Conservation (phyloP, 2,888 invertebrate species). For the Heteromyza rotundicornis region DNA sequence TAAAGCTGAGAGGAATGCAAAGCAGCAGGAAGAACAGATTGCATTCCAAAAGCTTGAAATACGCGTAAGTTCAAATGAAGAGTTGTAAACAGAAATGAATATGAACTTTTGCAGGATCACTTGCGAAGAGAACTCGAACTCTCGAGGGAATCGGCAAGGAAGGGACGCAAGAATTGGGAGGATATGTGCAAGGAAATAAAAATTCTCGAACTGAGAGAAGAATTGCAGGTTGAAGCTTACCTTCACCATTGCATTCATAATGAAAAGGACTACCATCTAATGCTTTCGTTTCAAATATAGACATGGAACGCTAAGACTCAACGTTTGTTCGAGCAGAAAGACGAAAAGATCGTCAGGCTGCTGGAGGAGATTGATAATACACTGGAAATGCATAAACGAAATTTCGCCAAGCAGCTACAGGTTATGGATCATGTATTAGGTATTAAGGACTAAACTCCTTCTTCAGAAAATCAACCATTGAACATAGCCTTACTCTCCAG, state of each 20-base stretch:
- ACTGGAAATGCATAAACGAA: constrained; percentile 45
- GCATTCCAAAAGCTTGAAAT: too few relatives aligned
- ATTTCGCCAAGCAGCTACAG: constrained; percentile 42
- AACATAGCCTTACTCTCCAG: constrained; percentile 22
- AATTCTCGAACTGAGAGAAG: constrained; percentile 44
- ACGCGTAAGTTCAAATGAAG: neutral
- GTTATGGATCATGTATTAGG: constrained; percentile 51
- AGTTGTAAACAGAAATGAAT: too few relatives aligned
- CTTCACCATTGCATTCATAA: too few relatives aligned
- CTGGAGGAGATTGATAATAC: constrained; percentile 46
- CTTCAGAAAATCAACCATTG: neutral
- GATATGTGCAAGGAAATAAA: constrained; percentile 48
- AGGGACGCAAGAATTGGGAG: constrained; percentile 48
- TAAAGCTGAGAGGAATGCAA: too few relatives aligned
- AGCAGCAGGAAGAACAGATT: too few relatives aligned
- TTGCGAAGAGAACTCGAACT: constrained; percentile 49
- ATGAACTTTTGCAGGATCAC: constrained; percentile 39
- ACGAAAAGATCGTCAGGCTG: constrained; percentile 44
- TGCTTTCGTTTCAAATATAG: constrained; percentile 25
- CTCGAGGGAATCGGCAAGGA: constrained; percentile 43
- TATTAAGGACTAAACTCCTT: constrained; percentile 23
- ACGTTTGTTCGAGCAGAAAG: constrained; percentile 43
- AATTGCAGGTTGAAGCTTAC: constrained; percentile 43
- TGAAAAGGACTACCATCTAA: too few relatives aligned
- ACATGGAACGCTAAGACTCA: constrained; percentile 41